A percentile compares a stretch with the other conserved stretches of the same genome.
Conservation (phyloP, 2,113 vertebrate genomes). For the Tretioscincus oriximinensis region DNA sequence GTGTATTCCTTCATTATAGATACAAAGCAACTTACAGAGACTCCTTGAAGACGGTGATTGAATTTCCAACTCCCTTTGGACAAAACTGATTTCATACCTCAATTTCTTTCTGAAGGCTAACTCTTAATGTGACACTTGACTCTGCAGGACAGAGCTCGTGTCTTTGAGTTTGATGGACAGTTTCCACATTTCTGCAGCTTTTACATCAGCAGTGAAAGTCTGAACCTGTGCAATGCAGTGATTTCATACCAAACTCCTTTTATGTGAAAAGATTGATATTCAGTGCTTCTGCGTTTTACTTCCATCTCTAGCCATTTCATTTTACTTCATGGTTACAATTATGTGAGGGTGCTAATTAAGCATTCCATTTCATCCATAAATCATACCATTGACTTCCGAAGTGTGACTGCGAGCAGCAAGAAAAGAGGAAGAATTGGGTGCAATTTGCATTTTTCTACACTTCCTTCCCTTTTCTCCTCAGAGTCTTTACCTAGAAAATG, state of each 20-base stretch:
- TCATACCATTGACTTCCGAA: too few relatives aligned
- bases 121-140: slow-evolving; percentile 38
- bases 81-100: slow-evolving; percentile 51
- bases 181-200: slow-evolving; percentile 34
- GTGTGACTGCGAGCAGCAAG: too few relatives aligned
- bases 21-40: slow-evolving; percentile 88
- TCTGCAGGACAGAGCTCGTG: slow-evolving; percentile 73
- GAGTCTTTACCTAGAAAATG: too few relatives aligned
- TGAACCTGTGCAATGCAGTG: slow-evolving; percentile 56
- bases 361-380: too few relatives aligned
- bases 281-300: slow-evolving; percentile 34
- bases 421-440: too few relatives aligned
- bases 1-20: slow-evolving; percentile 72
- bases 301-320: slow-evolving; percentile 33
- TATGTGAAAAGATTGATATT: slow-evolving; percentile 8
- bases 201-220: slow-evolving; percentile 45
- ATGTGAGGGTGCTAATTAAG: too few relatives aligned
- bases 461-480: too few relatives aligned
- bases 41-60: slow-evolving; percentile 83
- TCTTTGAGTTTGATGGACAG: slow-evolving; percentile 30
- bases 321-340: slow-evolving; percentile 25
- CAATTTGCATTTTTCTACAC: too few relatives aligned
- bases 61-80: slow-evolving; percentile 26
- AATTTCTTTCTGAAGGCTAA: slow-evolving; percentile 40
- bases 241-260: slow-evolving; percentile 42